Evolutionary conservation across 2,113 vertebrate species (phyloP).

Genomic region (Sinocyclocheilus anophthalmus): DNA sequence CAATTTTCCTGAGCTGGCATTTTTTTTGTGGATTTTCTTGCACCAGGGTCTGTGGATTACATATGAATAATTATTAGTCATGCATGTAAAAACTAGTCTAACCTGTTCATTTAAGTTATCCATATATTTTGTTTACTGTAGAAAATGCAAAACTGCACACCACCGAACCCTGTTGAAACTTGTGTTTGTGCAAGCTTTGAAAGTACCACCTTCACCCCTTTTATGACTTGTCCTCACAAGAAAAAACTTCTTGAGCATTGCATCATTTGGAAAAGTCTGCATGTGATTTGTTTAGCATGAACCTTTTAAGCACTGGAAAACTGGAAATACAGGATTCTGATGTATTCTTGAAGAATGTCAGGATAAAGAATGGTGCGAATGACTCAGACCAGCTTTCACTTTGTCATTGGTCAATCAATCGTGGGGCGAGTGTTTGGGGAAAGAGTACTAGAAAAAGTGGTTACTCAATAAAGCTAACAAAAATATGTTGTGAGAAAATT

Average conservation of each 20-base stretch:
- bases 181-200: background rate
- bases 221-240: background rate
- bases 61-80: slow-evolving; percentile 11
- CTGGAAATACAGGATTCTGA: slow-evolving; percentile 10
- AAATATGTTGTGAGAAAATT: too few species aligned
- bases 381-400: too few species aligned
- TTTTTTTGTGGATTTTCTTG: background rate
- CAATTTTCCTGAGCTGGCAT: slow-evolving; percentile 55
- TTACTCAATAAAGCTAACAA: too few species aligned
- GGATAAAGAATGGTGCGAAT: too few species aligned
- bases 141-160: background rate
- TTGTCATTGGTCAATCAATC: too few species aligned
- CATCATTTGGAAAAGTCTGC: background rate
- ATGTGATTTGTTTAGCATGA: background rate
- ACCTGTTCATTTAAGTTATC: background rate
- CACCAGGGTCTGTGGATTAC: slow-evolving; percentile 26
- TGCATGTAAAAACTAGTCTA: background rate
- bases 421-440: too few species aligned
- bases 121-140: background rate
- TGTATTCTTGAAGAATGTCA: background rate
- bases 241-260: background rate
- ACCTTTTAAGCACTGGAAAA: background rate
- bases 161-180: background rate
- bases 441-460: too few species aligned
- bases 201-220: background rate